Evolutionary conservation across 2,888 invertebrate genomes (phyloP), one percentile per base, ranked within the genome.

Genomic region (Rhopalosiphum nymphaeae): DNA sequence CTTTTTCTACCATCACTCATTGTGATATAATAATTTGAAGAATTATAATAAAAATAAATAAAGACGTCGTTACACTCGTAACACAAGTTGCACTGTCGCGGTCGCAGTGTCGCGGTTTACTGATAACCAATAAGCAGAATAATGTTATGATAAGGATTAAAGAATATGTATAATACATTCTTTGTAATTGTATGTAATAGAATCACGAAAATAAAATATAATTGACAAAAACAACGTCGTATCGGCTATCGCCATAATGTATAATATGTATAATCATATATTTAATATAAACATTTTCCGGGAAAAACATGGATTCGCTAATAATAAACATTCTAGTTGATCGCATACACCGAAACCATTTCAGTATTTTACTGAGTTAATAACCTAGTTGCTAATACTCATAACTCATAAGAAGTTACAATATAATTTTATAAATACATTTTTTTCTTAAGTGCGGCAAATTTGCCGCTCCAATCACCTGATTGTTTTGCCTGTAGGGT

Each of bases 101-200:
- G 44, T 46, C 7, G 44, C 44, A 56, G 53, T 88, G 88, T 88
- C 88, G 53, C 56, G 56, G 88, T 89, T 1, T 89, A 89, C 56
- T 56, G 56, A 89, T 89, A 89, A 89, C n/a, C n/a, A n/a, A n/a
- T n/a, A n/a, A n/a, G 88, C 88, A 89, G 88, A 89, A 89, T 89
- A 89, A 25, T 89, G 29, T 88, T 56, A 89, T 89, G 56, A 56
- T 89, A 86, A 86, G 86, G 46, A 86, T 89, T 36, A 88, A 88
- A 36, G 88, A 89, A 89, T 89, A 56, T 36, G 88, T 89, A 89
- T 56, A 88, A 88, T 5, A 44, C 56, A 88, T 88, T 88, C 36
- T 88, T 88, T 53, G 88, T 88, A 86, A 86, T 86, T 88, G 56
- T 88, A 44, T 56, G 86, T 46, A 44, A 86, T 86, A 44, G 46